These are phyloP conservation scores for Mactromeris polynyma DNA, from an alignment of 2,888 invertebrate species.

Conservation along the genomic window DNA sequence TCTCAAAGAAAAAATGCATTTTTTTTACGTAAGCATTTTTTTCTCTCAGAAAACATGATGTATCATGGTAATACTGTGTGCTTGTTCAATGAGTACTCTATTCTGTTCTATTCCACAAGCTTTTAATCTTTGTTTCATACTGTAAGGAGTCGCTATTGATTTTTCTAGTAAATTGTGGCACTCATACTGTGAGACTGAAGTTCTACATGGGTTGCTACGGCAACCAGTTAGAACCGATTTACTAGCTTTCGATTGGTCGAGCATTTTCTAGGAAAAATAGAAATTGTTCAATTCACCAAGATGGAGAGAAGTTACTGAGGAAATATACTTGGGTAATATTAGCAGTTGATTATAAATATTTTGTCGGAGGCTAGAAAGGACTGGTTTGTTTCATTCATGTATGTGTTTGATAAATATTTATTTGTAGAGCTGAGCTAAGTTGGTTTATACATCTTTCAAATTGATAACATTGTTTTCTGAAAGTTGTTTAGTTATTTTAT, in stretches of 20 bases:
- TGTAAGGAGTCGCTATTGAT: conserved; percentile 43
- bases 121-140: conserved; percentile 44
- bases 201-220: conserved; percentile 66
- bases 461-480: too few relatives aligned
- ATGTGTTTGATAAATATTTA: too few relatives aligned
- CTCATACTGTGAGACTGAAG: conserved; percentile 40
- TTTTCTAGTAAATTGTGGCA: conserved; percentile 39
- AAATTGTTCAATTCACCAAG: conserved; percentile 40
- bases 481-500: too few relatives aligned
- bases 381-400: too few relatives aligned
- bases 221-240: conserved; percentile 58
- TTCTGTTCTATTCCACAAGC: conserved; percentile 20
- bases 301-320: conserved; percentile 7
- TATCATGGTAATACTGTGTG: neutral
- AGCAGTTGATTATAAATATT: neutral
- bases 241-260: conserved; percentile 56
- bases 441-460: neutral
- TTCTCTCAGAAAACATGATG: neutral
- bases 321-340: conserved; percentile 7
- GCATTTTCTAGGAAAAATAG: conserved; percentile 21
- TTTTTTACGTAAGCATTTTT: neutral
- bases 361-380: too few relatives aligned
- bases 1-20: neutral
- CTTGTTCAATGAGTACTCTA: neutral
- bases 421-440: too few relatives aligned